A percentile compares a stretch with the other conserved stretches of the same genome.
phyloP scores from a whole-genome alignment of 2,888 invertebrate genomes.

The Diarsia rubi region DNA sequence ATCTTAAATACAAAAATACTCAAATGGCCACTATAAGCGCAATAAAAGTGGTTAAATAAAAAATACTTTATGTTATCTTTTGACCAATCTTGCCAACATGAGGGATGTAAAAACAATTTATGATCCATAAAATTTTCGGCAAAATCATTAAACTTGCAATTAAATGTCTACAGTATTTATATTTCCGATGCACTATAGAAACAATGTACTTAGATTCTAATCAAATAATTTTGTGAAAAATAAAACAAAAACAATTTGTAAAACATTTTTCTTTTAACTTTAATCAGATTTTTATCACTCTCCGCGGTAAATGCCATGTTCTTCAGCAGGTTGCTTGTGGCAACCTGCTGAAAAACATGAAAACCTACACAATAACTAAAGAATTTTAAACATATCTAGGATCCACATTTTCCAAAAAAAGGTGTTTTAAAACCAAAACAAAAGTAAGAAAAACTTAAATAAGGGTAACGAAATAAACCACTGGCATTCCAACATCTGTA shows the following conservation, averaged over 20 bases:
- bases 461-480: no score
- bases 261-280: conserved; percentile 13
- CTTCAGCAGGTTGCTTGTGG: no score
- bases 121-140: conserved; percentile 70
- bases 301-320: conserved; percentile 2
- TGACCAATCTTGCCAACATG: conserved; percentile 63
- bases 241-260: conserved; percentile 36
- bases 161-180: conserved; percentile 59
- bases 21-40: conserved; percentile 61
- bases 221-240: conserved; percentile 36
- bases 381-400: neutral
- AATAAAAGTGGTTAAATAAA: conserved; percentile 69
- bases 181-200: conserved; percentile 32
- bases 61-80: conserved; percentile 68
- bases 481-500: neutral
- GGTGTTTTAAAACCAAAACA: neutral
- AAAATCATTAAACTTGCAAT: conserved; percentile 69
- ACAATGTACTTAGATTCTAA: conserved; percentile 38
- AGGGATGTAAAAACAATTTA: conserved; percentile 67
- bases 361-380: neutral
- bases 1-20: conserved; percentile 51
- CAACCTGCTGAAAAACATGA: neutral
- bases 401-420: neutral
- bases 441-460: neutral
- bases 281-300: conserved; percentile 23